A percentile compares a stretch with the other conserved stretches of the same genome.
These are phyloP conservation scores for Telmatochromis brichardi DNA, from an alignment of 2,113 vertebrate species.

Conservation along the genomic window DNA sequence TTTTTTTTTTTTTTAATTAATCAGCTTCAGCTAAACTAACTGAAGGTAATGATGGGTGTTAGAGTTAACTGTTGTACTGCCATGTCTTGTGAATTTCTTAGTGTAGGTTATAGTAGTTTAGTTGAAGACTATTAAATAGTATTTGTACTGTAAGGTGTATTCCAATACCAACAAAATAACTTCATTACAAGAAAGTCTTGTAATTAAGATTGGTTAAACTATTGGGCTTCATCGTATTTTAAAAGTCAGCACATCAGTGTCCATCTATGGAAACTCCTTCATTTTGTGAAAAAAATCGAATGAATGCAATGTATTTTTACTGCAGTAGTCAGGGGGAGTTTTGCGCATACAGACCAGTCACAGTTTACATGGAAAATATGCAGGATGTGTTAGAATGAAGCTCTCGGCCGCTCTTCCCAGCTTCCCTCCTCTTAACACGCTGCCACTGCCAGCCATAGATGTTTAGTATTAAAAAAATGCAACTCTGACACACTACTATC, in stretches of 20 bases:
- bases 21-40: background rate
- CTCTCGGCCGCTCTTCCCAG: background rate
- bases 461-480: slow-evolving; percentile 3
- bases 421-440: background rate
- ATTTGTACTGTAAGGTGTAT: background rate
- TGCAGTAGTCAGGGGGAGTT: background rate
- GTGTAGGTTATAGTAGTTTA: background rate
- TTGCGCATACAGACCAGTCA: background rate
- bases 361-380: slow-evolving; percentile 1
- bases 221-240: background rate
- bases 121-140: background rate
- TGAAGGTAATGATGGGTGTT: background rate
- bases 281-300: background rate
- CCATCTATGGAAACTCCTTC: background rate
- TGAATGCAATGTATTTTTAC: background rate
- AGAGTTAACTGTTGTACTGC: background rate
- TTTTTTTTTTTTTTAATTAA: background rate
- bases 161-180: background rate
- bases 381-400: slow-evolving; percentile 9
- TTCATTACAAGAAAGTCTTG: background rate
- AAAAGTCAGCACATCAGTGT: background rate
- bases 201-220: background rate
- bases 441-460: background rate
- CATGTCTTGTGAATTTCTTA: background rate
- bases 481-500: background rate